Evolutionary conservation across 1,140 invertebrate genomes (phyloP).

Genomic region (Agrypnia vestita): DNA sequence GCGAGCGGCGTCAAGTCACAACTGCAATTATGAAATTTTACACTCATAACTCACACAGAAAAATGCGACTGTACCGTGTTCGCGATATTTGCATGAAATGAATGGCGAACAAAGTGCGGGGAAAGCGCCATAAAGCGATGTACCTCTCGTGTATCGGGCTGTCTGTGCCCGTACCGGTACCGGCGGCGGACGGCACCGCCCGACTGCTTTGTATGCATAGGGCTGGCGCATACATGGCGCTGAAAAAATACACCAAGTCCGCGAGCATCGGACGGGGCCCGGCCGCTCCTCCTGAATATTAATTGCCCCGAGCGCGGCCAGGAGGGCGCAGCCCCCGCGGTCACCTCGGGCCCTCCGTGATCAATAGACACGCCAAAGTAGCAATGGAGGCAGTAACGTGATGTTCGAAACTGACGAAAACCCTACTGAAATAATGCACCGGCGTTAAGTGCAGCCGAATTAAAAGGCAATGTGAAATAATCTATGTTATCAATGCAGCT

Average conservation of each 20-base stretch:
- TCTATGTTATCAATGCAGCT: too few relatives aligned
- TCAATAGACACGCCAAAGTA: slow-evolving; percentile 33
- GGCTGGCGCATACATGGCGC: slow-evolving; percentile 32
- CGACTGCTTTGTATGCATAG: slow-evolving; percentile 43
- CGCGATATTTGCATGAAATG: slow-evolving; percentile 31
- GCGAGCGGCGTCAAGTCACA: not conserved
- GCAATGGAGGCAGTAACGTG: slow-evolving; percentile 7
- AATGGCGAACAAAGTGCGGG: slow-evolving; percentile 29
- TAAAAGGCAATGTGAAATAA: too few relatives aligned
- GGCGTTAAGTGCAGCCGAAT: too few relatives aligned
- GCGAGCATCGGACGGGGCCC: slow-evolving; percentile 46
- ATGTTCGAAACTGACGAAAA: slow-evolving; percentile 11
- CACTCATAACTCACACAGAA: slow-evolving; percentile 23
- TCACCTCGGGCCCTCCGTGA: slow-evolving; percentile 5
- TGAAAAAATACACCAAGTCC: slow-evolving; percentile 50
- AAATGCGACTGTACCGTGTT: slow-evolving; percentile 27
- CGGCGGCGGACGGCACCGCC: not conserved
- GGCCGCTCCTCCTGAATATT: slow-evolving; percentile 46
- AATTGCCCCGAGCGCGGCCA: slow-evolving; percentile 30
- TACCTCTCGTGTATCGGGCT: slow-evolving; percentile 15
- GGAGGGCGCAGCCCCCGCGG: slow-evolving; percentile 21
- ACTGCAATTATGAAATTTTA: slow-evolving; percentile 20
- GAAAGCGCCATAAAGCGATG: slow-evolving; percentile 30
- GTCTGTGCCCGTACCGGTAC: not conserved
- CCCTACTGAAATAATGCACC: not conserved